Base-by-base conservation (phyloP, 2,113 vertebrate species). In the Hippocampus zosterae region DNA sequence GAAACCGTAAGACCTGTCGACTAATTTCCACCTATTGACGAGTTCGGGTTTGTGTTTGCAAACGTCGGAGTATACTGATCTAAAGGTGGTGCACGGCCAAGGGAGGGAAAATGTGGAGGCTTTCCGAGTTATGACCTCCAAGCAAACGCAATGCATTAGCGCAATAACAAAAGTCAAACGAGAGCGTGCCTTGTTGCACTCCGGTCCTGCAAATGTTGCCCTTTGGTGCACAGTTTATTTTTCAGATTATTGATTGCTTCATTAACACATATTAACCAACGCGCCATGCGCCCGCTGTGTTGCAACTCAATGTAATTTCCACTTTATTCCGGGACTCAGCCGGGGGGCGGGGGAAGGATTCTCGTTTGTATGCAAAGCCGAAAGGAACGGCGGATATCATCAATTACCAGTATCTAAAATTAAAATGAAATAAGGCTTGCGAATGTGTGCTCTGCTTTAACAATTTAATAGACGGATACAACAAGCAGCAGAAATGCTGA, bases 251-350 rank as follows among this genome's bases (percentile, higher is more conserved):
- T 67, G 57, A 77, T 79, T 18, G 76, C 56, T 66, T 81, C 73
- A 77, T 81, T 82, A 85, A 81, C 71, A 71, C 65, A 41, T 61
- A 72, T 85, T 80, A 75, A 77, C 70, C 16, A 37, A 65, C 74
- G 71, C 67, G 66, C 69, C 50, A 52, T 40, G 65, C 23, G 65
- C 29, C 60, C 77, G 77, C 68, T 74, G 81, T 79, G 83, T 70
- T 81, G 73, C 84, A 79, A 74, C 71, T 67, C 65, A 69, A 81
- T 65, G 63, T 46, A 44, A 46, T 65, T 70, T 72, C 74, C 68
- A 52, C 69, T 81, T 67, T 55, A 81, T 65, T 81, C 77, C 81
- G 84, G 74, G 73, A 74, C 71, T 81, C 53, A 25, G 55, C 64
- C 25, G 27, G 67, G 62, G 74, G 70, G 27, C 64, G 65, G 25